Conservation (phyloP, 1,140 invertebrate genomes). For the Mercenaria mercenaria region DNA sequence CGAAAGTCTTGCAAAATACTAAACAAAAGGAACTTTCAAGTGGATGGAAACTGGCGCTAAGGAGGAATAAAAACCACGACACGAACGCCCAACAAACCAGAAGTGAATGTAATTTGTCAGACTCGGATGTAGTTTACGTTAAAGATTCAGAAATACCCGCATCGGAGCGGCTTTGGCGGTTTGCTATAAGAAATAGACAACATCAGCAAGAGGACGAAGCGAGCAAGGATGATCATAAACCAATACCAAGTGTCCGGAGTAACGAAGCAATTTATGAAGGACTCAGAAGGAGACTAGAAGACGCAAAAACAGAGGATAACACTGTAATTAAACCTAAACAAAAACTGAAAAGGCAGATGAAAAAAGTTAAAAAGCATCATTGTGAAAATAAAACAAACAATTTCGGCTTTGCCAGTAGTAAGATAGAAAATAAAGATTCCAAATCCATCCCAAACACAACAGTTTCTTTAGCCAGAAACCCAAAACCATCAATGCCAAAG, state of each 20-base stretch:
- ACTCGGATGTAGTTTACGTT: constrained; percentile 27
- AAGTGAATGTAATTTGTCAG: constrained; percentile 50
- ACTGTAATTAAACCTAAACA: neutral
- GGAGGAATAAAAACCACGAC: neutral
- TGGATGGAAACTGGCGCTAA: neutral
- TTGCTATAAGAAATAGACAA: constrained; percentile 49
- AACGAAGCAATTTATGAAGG: constrained; percentile 55
- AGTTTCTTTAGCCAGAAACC: neutral
- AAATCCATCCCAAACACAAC: neutral
- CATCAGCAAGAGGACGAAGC: neutral
- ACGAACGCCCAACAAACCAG: neutral
- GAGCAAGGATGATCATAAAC: neutral
- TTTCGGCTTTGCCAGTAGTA: no score
- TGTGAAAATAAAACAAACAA: neutral
- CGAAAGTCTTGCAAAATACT: neutral
- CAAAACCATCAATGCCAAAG: neutral
- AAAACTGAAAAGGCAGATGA: neutral
- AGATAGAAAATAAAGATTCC: neutral
- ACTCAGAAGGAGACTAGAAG: constrained; percentile 34
- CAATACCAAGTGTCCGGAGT: constrained; percentile 25
- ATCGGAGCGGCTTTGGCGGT: constrained; percentile 52
- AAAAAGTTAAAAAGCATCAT: neutral
- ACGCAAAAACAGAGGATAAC: neutral
- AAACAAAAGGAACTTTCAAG: neutral
- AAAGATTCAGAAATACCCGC: constrained; percentile 32